A percentile compares a stretch with the other conserved stretches of the same genome.
phyloP scores from a whole-genome alignment of 1,140 invertebrate species.

The Pomphorhynchus laevis region DNA sequence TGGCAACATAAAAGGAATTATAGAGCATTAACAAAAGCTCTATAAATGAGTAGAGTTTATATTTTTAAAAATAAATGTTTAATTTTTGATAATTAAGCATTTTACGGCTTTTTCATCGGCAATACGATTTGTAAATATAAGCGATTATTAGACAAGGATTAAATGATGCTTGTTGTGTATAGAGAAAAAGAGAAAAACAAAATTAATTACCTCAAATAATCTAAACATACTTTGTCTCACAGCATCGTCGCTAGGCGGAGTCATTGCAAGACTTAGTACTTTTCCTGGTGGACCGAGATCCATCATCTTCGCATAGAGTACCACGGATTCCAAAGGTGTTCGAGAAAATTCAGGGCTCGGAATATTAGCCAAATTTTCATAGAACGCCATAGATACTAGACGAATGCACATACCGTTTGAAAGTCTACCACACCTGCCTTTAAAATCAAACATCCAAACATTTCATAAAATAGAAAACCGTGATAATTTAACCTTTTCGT shows the following conservation, averaged over 20 bases:
- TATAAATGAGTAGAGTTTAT: too few relatives aligned
- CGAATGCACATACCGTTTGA: constrained; percentile 47
- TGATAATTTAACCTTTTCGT: constrained; percentile 26
- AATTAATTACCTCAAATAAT: too few relatives aligned
- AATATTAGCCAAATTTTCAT: constrained; percentile 18
- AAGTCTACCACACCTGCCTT: constrained; percentile 47
- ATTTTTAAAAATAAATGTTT: too few relatives aligned
- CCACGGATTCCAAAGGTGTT: constrained; percentile 38
- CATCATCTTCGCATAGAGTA: constrained; percentile 44
- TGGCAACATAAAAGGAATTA: too few relatives aligned
- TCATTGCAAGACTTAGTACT: constrained; percentile 41
- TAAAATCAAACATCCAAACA: neutral
- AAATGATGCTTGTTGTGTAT: too few relatives aligned
- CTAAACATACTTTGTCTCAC: constrained; percentile 38
- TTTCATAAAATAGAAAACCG: neutral
- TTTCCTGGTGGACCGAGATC: constrained; percentile 41
- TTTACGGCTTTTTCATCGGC: too few relatives aligned
- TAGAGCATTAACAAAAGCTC: too few relatives aligned
- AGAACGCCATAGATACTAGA: constrained; percentile 36
- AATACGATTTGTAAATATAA: too few relatives aligned
- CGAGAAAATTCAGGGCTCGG: constrained; percentile 23
- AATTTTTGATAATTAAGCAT: too few relatives aligned
- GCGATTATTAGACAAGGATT: too few relatives aligned
- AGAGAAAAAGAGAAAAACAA: too few relatives aligned
- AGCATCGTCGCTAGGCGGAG: constrained; percentile 44